Base-by-base conservation (phyloP, 2,888 invertebrate genomes). In the Nysson spinosus region DNA sequence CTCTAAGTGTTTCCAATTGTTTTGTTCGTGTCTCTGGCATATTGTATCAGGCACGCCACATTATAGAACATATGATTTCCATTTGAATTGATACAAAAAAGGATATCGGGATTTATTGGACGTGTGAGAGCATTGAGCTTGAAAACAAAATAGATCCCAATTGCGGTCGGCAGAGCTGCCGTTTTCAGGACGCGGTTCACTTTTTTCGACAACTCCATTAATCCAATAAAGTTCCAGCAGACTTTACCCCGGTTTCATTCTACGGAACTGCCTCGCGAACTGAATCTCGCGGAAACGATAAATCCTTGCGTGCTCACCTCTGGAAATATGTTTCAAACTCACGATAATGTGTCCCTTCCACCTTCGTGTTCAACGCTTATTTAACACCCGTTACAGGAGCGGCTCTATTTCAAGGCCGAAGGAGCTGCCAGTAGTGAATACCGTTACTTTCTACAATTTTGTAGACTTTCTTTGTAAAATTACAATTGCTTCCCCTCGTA, bases 81-180 rank as follows among this genome's bases (percentile, higher is more conserved):
- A 61, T 61, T 57, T 57, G n/a, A n/a, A n/a, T 49, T 57, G 49
- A 43, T 42, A 43, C 35, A 9, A 20, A 47, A 58, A 61, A 37
- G 22, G 24, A 19, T 39, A 11, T 12, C 24, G 19, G 34, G 26
- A 12, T 28, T 11, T 24, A 32, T 40, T 17, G 40, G 3, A 12
- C 26, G 7, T 4, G 16, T n/a, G 17, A 20, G 16, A 17, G n/a
- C 28, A 2, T 16, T 1, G 30, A 3, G 17, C 28, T 19, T 40
- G 46, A 51, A 56, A 56, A 56, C 39, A 24, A 46, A 17, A 46
- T 56, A 42, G 39, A 63, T 63, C 46, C 46, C 51, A 51, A 50
- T 50, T 42, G 56, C 30, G 37, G 54, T 3, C 9, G 16, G 5
- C 9, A 11, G 22, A 26, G 24, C 34, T 51, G 26, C 46, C 30